Evolutionary conservation across 2,113 vertebrate genomes (phyloP).

Genomic region (Alectura lathami): DNA sequence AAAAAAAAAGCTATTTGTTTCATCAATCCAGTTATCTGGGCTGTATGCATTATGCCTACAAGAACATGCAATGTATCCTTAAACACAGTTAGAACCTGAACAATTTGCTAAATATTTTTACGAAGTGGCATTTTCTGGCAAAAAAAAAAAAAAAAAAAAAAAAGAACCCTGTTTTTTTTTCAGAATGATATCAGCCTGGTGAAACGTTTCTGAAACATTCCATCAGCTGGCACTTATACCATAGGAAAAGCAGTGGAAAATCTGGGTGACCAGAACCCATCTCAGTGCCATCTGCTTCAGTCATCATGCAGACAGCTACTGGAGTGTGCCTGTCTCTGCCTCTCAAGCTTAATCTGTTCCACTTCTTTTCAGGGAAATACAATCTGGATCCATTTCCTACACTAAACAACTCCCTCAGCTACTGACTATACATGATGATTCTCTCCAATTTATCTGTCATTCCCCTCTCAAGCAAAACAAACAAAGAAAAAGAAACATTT

Average conservation of each 20-base stretch:
- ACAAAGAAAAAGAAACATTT: not conserved
- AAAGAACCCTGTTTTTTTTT: not conserved
- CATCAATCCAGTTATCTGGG: not conserved
- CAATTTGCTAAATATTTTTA: not conserved
- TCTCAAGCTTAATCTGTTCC: not conserved
- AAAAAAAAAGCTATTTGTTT: not conserved
- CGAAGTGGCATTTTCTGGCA: not conserved
- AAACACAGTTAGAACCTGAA: not conserved
- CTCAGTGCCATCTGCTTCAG: not conserved
- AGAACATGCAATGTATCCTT: not conserved
- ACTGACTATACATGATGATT: not conserved
- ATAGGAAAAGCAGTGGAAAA: not conserved
- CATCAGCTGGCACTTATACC: rapidly evolving
- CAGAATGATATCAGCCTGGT: not conserved
- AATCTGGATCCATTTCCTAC: not conserved
- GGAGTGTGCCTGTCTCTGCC: not conserved
- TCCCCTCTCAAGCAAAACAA: not conserved
- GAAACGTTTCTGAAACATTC: not conserved
- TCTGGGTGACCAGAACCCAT: not conserved
- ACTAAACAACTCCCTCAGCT: not conserved
- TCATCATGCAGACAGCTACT: not conserved
- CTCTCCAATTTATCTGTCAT: not conserved
- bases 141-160: not conserved
- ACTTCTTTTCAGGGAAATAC: not conserved
- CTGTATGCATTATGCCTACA: not conserved